Evolutionary conservation across 2,797 vertebrate species (phyloP).

Genomic region (Nasua narica): DNA sequence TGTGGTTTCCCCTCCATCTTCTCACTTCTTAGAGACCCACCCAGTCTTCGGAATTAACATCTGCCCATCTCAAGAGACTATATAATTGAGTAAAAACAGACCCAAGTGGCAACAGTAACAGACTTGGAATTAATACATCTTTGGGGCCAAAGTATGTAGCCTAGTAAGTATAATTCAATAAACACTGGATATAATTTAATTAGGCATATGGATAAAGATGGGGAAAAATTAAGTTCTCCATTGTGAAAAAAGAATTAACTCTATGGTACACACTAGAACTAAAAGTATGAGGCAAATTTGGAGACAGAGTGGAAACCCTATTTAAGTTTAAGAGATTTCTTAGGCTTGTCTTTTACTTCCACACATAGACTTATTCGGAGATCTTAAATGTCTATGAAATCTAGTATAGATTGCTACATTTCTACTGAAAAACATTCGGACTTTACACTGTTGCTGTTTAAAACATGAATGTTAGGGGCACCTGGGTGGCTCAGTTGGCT

Average conservation of each 20-base stretch:
- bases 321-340: not conserved
- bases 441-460: not conserved
- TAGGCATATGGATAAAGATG: not conserved
- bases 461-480: not conserved
- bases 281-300: not conserved
- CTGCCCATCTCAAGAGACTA: not conserved
- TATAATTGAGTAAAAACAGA: conserved; percentile 30
- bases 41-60: not conserved
- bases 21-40: not conserved
- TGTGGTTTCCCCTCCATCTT: not conserved
- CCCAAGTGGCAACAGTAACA: not conserved
- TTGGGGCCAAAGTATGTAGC: not conserved
- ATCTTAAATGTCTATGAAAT: not conserved
- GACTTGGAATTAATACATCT: conserved; percentile 13
- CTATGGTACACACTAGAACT: not conserved
- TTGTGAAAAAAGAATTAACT: not conserved
- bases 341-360: conserved; percentile 29
- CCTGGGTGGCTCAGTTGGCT: not conserved
- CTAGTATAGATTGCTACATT: not conserved
- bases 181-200: not conserved
- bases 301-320: not conserved
- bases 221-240: not conserved
- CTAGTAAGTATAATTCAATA: conserved; percentile 29
- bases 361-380: not conserved
- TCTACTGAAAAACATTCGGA: not conserved